Percentiles rank a stretch among this genome's conserved stretches.
Evolutionary conservation across 1,140 invertebrate species (phyloP).

Genomic region (Pogonomyrmex californicus): DNA sequence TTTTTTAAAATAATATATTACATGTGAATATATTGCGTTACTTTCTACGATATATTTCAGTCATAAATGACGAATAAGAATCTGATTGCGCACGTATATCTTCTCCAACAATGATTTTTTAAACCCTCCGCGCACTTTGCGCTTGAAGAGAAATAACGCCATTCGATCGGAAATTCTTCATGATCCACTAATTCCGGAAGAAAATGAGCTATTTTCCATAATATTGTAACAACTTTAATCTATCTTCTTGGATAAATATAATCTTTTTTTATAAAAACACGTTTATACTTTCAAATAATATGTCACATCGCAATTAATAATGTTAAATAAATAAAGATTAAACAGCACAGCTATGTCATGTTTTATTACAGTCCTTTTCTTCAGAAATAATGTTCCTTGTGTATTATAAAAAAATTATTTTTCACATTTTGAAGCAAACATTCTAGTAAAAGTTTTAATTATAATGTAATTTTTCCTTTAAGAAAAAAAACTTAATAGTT

Average conservation of each 20-base stretch:
- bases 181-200: slow-evolving; percentile 70
- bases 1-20: slow-evolving; percentile 5
- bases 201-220: slow-evolving; percentile 57
- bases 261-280: neutral
- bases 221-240: slow-evolving; percentile 66
- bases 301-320: slow-evolving; percentile 7
- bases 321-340: slow-evolving; percentile 8
- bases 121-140: neutral
- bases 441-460: slow-evolving; percentile 28
- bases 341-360: neutral
- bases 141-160: slow-evolving; percentile 28
- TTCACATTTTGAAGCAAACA: neutral
- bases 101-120: slow-evolving; percentile 34
- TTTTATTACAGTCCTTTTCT: neutral
- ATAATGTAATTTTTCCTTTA: neutral
- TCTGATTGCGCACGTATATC: neutral
- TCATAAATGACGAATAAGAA: slow-evolving; percentile 7
- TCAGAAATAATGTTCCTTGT: neutral
- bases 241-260: slow-evolving; percentile 40
- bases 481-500: neutral
- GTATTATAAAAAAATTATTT: slow-evolving; percentile 17
- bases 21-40: neutral
- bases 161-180: slow-evolving; percentile 70
- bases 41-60: slow-evolving; percentile 8
- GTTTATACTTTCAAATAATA: neutral